A percentile compares a stretch with the other conserved stretches of the same genome.
Evolutionary conservation across 2,113 vertebrate species (phyloP).

Genomic region (Dasyornis broadbenti): DNA sequence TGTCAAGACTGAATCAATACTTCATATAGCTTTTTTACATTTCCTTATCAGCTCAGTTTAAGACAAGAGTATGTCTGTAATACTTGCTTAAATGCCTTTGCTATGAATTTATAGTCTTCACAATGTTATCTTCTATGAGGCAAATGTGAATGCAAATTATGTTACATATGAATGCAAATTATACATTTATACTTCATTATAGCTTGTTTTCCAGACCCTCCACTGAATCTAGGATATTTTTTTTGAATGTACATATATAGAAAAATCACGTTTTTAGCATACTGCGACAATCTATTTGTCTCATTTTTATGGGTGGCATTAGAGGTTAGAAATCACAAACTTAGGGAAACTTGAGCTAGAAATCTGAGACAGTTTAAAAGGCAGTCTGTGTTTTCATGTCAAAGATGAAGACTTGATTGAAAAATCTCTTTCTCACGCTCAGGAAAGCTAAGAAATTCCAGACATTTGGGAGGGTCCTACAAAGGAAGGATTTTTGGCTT

Average conservation of each 20-base stretch:
- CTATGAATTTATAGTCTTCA: background rate
- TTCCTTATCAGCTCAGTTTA: background rate
- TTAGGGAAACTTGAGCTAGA: background rate
- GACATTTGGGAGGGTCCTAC: background rate
- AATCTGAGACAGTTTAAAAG: background rate
- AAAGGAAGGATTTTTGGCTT: conserved; percentile 37
- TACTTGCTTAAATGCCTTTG: background rate
- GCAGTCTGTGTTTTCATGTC: background rate
- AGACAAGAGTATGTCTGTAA: background rate
- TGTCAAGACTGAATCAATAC: background rate
- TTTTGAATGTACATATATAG: background rate
- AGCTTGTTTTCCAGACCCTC: background rate
- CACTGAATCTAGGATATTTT: background rate
- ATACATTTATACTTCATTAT: background rate
- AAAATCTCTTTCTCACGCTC: background rate
- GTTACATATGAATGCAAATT: background rate
- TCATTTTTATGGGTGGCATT: background rate
- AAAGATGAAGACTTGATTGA: background rate
- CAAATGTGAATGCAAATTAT: background rate
- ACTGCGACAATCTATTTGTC: background rate
- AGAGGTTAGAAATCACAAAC: background rate
- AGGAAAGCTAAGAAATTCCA: conserved; percentile 41
- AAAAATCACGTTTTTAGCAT: background rate
- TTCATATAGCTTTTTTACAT: background rate
- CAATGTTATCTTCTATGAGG: background rate